A percentile compares a stretch with the other conserved stretches of the same genome.
phyloP scores from a whole-genome alignment of 2,888 invertebrate species.

The Drosophila eohydei region DNA sequence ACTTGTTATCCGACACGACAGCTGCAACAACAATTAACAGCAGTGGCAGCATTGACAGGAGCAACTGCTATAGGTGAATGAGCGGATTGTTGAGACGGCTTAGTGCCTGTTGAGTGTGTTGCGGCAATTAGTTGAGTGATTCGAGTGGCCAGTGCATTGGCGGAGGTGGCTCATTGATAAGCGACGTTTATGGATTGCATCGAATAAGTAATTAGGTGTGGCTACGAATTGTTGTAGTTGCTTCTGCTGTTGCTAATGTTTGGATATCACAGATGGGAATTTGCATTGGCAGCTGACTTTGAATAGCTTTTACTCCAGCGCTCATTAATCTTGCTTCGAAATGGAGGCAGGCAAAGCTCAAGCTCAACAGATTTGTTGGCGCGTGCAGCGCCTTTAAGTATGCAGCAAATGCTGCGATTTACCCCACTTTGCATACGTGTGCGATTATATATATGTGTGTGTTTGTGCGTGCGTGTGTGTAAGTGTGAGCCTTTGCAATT shows the following conservation, averaged over 20 bases:
- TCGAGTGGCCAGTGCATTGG: constrained; percentile 33
- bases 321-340: constrained; percentile 75
- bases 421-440: constrained; percentile 58
- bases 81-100: constrained; percentile 51
- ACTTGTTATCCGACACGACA: constrained; percentile 50
- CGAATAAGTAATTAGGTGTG: constrained; percentile 57
- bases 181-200: constrained; percentile 50
- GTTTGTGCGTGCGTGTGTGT: constrained; percentile 22
- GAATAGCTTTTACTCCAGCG: constrained; percentile 54
- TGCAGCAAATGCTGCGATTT: constrained; percentile 70
- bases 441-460: constrained; percentile 22
- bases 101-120: constrained; percentile 56
- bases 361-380: constrained; percentile 63
- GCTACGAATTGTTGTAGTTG: constrained; percentile 11
- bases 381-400: constrained; percentile 64
- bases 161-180: constrained; percentile 36
- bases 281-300: constrained; percentile 57
- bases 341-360: constrained; percentile 38
- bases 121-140: constrained; percentile 58
- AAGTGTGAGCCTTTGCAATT: constrained; percentile 74
- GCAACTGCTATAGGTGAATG: constrained; percentile 26
- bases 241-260: constrained; percentile 3
- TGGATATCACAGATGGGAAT: constrained; percentile 37
- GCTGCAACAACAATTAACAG: constrained; percentile 45
- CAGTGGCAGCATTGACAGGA: constrained; percentile 15